Evolutionary conservation across 2,113 vertebrate species (phyloP), one percentile per base, ranked within the genome.

Genomic region (Solea solea): DNA sequence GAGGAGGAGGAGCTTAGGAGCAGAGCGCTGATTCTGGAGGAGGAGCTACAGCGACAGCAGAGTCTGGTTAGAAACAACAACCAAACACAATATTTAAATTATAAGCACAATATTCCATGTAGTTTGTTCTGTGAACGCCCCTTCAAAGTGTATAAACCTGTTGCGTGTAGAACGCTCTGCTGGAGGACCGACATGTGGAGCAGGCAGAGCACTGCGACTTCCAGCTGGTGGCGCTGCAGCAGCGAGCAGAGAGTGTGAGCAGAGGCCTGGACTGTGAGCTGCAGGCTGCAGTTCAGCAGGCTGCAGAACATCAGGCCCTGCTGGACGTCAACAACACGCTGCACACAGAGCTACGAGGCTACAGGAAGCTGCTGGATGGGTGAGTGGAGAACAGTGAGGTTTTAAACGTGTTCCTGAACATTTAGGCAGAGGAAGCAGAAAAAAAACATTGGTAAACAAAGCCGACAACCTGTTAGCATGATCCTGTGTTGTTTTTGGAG

Each of bases 241-340:
- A 61, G 25, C 72, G 14, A 13, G 67, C 13, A 14, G 46, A 73
- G 9, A 0, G 8, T 25, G 68, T 86, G 40, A 41, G 56, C 54
- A 11, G 9, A 13, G 78, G 82, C 8, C 70, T 88, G 51, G 49
- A 81, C 39, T 74, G 49, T 1, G 66, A 61, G 55, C 44, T 71
- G 0, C 70, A 69, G 50, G 42, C 64, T 4, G 34, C 34, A 34
- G 34, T 0, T 4, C 34, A 34, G 3, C 34, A 34, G 34, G 34
- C 34, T 34, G 34, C 34, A 34, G 34, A 34, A 34, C 45, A 70
- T 9, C 63, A 82, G 62, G 4, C 2, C 48, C 73, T 86, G 64
- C 64, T 86, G 49, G 71, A 74, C 0, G 0, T 71, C n/a, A 86
- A 74, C 54, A 78, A 9, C 46, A 5, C 21, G 2, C 64, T 86